phyloP scores from a whole-genome alignment of 2,888 invertebrate species.

The Spialia ferax region DNA sequence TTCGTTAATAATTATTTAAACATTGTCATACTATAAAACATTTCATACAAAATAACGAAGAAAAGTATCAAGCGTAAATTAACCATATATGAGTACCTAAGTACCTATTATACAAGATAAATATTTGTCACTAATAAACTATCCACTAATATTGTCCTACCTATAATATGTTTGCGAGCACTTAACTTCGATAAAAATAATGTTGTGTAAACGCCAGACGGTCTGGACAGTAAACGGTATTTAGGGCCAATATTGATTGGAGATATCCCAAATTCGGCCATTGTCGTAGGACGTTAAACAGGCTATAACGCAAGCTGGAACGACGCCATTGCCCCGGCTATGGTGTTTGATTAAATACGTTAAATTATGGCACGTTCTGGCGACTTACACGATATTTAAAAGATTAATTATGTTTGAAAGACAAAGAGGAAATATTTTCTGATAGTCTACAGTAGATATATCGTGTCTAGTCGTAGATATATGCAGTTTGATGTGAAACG shows the following conservation, averaged over 20 bases:
- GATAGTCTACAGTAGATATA: background rate
- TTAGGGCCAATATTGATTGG: conserved; percentile 44
- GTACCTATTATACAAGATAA: too few species aligned
- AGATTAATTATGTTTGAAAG: background rate
- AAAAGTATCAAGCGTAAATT: too few species aligned
- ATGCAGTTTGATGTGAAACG: too few species aligned
- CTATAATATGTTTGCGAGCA: background rate
- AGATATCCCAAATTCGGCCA: conserved; percentile 41
- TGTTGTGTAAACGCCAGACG: conserved; percentile 29
- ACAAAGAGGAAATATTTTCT: too few species aligned
- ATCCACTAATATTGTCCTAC: too few species aligned
- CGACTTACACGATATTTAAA: conserved; percentile 15
- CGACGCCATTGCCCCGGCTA: conserved; percentile 34
- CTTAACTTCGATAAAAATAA: conserved; percentile 14
- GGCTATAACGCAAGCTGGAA: conserved; percentile 38
- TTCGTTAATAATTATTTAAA: too few species aligned
- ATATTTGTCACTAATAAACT: too few species aligned
- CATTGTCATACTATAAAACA: too few species aligned
- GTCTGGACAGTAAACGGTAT: conserved; percentile 43
- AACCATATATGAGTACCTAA: too few species aligned
- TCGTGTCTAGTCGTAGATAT: background rate
- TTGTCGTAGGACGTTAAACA: conserved; percentile 37
- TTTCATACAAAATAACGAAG: too few species aligned
- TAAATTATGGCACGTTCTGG: conserved; percentile 28
- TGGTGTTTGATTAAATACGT: conserved; percentile 39